Evolutionary conservation across 2,888 invertebrate species (phyloP).

Genomic region (Phymatocera aterrima): DNA sequence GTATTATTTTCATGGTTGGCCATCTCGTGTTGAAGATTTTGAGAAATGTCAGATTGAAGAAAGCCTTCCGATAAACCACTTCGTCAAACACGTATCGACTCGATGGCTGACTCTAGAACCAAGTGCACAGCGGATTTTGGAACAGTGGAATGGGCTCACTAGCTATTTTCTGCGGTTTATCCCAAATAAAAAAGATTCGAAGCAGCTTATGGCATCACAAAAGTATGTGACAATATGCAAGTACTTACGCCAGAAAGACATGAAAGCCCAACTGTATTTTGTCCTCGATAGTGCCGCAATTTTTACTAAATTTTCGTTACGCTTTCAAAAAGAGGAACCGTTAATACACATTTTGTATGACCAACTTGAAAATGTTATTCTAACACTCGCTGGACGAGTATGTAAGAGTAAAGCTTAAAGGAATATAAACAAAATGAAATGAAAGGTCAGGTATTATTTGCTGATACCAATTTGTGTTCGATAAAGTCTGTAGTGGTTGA

Average conservation of each 20-base stretch:
- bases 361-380: conserved; percentile 35
- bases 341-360: conserved; percentile 44
- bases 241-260: conserved; percentile 37
- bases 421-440: no score
- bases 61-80: conserved; percentile 31
- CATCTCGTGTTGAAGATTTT: conserved; percentile 48
- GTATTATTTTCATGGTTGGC: conserved; percentile 50
- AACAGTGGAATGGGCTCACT: conserved; percentile 47
- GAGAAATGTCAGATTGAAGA: conserved; percentile 39
- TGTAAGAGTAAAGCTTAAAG: conserved; percentile 4
- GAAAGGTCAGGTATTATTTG: not conserved
- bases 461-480: not conserved
- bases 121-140: conserved; percentile 42
- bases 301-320: conserved; percentile 45
- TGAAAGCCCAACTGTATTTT: conserved; percentile 46
- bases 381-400: conserved; percentile 1
- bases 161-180: conserved; percentile 49
- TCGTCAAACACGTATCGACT: conserved; percentile 47
- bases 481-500: conserved; percentile 3
- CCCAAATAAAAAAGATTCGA: conserved; percentile 45
- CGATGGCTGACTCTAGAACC: conserved; percentile 48
- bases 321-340: conserved; percentile 47
- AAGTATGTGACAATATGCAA: conserved; percentile 32
- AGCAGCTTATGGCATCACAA: conserved; percentile 30
- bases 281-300: conserved; percentile 43